Evolutionary conservation across 2,888 invertebrate genomes (phyloP), one percentile per base, ranked within the genome.

Genomic region (Deilephila porcellus): DNA sequence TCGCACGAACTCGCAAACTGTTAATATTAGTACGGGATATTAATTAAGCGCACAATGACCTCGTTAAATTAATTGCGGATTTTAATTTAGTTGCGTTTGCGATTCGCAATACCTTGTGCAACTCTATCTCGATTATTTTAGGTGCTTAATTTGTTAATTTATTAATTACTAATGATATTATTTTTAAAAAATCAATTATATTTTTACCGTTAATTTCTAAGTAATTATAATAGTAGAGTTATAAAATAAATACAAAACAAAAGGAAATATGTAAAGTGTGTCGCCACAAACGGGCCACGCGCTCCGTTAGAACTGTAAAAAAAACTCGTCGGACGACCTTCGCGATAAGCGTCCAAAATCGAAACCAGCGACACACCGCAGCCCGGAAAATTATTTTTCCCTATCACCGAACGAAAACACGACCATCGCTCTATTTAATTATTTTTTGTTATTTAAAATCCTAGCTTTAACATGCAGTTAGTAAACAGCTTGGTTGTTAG

Each of bases 221-320:
- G 56, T 67, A 56, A 53, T 67, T 64, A 59, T 56, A 60, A 3
- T 62, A 52, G 63, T 53, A 17, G 4, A 14, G 52, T 29, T n/a
- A 8, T 52, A 72, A 71, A 74, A 71, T 71, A 60, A 59, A 52
- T 60, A 53, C 73, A 77, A 83, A 85, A 87, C 88, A 87, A 89
- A 89, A 86, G 85, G 85, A 83, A 84, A 73, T 74, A 77, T 79
- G 74, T 81, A 81, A 79, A 74, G 78, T 84, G 83, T 86, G 89
- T 87, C 85, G 83, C 83, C 73, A 72, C 77, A 78, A 75, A 79
- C 82, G 83, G 82, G 81, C 80, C 85, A 87, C 83, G 81, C 80
- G 86, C 89, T 88, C 91, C 93, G 93, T 93, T 94, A 92, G 90
- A 93, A 93, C 93, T 93, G 93, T 93, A 93, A 93, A 93, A 89